Conservation (phyloP, 2,888 invertebrate genomes). For the Hipparchia semele region DNA sequence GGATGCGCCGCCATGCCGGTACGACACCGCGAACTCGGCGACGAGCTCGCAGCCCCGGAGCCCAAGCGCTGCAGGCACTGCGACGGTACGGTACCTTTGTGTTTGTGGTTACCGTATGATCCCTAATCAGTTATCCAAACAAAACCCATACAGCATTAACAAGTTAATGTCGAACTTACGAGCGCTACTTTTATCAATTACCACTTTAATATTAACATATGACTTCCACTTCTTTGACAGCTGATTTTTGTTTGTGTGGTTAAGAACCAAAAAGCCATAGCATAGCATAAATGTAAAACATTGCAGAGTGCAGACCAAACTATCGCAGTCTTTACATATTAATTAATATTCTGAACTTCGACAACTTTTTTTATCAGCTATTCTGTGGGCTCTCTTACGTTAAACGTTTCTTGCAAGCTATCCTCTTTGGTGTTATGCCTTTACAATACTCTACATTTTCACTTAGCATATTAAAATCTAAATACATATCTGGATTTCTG, state of each 20-base stretch:
- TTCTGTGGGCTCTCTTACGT: not conserved
- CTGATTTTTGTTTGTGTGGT: not conserved
- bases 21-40: conserved; percentile 83
- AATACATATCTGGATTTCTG: not conserved
- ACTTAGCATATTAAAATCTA: not conserved
- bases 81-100: conserved; percentile 86
- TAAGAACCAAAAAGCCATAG: not conserved
- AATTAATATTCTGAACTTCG: not conserved
- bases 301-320: not conserved
- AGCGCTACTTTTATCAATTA: too few species aligned
- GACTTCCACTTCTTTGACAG: not conserved
- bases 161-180: not conserved
- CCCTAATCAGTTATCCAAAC: not conserved
- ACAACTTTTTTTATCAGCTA: not conserved
- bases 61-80: conserved; percentile 96
- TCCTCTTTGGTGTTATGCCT: not conserved
- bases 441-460: not conserved
- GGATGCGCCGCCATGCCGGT: conserved; percentile 84
- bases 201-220: too few species aligned
- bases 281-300: not conserved
- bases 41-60: conserved; percentile 86
- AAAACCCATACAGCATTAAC: not conserved
- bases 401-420: not conserved
- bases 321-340: too few species aligned
- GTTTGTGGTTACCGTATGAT: conserved; percentile 17